Base-by-base conservation (phyloP, 2,888 invertebrate species). In the Xanthia icteritia region DNA sequence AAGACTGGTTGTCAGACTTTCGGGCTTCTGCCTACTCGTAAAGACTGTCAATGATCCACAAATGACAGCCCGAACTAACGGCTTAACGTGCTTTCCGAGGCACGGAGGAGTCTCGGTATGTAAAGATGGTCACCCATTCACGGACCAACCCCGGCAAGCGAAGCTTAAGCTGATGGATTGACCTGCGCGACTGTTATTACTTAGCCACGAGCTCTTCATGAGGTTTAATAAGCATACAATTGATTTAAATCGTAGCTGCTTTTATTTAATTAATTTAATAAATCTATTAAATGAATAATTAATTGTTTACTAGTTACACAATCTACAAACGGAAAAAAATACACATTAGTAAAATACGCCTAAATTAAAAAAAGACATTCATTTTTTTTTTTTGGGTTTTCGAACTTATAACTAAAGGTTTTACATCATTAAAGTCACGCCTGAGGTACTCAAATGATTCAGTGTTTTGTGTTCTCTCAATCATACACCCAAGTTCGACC, bases 391-490 rank as follows among this genome's bases (percentile, higher is more conserved):
- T 67, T 73, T 48, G 23, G 61, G 42, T 45, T 5, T 72, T 54
- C 27, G 23, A 60, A 65, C 36, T 66, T 66, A 45, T 9, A 79
- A 73, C 20, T 8, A 36, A 68, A 68, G 27, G 4, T 71, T 54
- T 36, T 15, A 8, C 5, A 60, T 17, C 36, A 69, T 56, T 9
- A 31, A 31, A 65, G 69, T 70, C 61, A 76, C 42, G 69, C 65
- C 31, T 56, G 56, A 81, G 61, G 31, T 39, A 17, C 23, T 58
- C 51, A 58, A 70, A 70, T 77, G 42, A 79, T 75, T 13, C 23
- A 36, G 45, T 27, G 39, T 67, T 76, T 70, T n/a, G 65, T 56
- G 8, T 20, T 69, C n/a, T 76, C 27, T 31, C 20, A 81, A 69
- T 36, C 51, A 23, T 36, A 54, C 11, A 68, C n/a, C 45, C 31